Conservation (phyloP, 2,888 invertebrate species). For the Melitaea athalia region DNA sequence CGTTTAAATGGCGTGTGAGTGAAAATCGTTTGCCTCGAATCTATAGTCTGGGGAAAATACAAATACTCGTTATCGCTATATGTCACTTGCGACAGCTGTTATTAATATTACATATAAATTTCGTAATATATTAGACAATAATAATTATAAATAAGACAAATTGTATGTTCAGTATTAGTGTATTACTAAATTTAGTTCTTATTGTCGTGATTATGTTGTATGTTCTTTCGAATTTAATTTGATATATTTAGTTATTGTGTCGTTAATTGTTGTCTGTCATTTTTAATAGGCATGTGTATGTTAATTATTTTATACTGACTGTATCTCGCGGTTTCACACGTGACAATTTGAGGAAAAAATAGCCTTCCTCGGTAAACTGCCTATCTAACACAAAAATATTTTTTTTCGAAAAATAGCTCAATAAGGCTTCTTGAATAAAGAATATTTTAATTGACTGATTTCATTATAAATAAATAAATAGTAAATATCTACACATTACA, state of each 20-base stretch:
- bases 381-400: too few relatives aligned
- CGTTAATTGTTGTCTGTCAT: background rate
- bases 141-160: background rate
- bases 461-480: too few relatives aligned
- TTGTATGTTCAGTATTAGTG: background rate
- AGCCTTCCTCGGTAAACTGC: too few relatives aligned
- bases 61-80: background rate
- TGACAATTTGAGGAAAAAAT: too few relatives aligned
- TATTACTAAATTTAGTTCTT: background rate
- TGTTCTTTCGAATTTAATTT: too few relatives aligned
- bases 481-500: too few relatives aligned
- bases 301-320: background rate
- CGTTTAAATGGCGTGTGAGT: slow-evolving; percentile 25
- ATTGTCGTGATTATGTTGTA: too few relatives aligned
- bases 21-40: slow-evolving; percentile 32
- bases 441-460: too few relatives aligned
- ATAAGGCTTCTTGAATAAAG: too few relatives aligned
- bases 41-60: slow-evolving; percentile 20
- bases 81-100: background rate
- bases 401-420: too few relatives aligned
- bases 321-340: background rate
- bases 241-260: too few relatives aligned
- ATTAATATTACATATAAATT: background rate
- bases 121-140: background rate
- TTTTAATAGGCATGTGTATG: background rate